Percentiles rank a stretch among this genome's conserved stretches.
phyloP scores from a whole-genome alignment of 2,113 vertebrate species.

The Ammodytes dubius region DNA sequence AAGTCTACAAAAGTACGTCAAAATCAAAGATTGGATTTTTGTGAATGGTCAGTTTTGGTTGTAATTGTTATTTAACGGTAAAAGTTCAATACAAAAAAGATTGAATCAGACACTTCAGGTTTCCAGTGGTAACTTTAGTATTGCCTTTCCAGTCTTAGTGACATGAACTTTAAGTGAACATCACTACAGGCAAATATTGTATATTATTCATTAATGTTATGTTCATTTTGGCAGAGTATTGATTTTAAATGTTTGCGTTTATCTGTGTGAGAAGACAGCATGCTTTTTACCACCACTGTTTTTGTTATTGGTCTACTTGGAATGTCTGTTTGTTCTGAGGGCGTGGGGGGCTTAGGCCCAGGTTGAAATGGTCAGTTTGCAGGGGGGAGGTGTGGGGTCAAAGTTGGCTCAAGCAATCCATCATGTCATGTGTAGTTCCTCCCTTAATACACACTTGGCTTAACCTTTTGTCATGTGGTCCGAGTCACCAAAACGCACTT shows the following conservation, averaged over 20 bases:
- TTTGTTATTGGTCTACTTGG: background rate
- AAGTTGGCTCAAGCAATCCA: conserved; percentile 38
- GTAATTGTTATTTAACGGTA: background rate
- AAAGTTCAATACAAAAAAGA: too few species aligned
- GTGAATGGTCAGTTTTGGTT: background rate
- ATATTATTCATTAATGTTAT: background rate
- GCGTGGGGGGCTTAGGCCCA: conserved; percentile 60
- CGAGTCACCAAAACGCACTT: background rate
- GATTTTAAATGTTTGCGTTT: background rate
- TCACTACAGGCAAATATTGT: background rate
- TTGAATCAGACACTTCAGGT: background rate
- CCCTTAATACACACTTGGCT: conserved; percentile 15
- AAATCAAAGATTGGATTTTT: background rate
- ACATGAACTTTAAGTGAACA: background rate
- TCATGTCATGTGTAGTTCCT: conserved; percentile 23
- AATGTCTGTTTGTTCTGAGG: conserved; percentile 21
- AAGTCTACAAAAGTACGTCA: background rate
- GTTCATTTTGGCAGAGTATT: background rate
- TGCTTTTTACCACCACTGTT: background rate
- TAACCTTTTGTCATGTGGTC: background rate
- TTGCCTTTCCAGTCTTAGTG: background rate
- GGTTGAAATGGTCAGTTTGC: conserved; percentile 44
- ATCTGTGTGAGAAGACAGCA: background rate
- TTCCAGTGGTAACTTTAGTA: background rate
- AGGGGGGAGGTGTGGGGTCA: conserved; percentile 12